phyloP scores from a whole-genome alignment of 1,140 invertebrate genomes.

The Lutraria rhynchaena region DNA sequence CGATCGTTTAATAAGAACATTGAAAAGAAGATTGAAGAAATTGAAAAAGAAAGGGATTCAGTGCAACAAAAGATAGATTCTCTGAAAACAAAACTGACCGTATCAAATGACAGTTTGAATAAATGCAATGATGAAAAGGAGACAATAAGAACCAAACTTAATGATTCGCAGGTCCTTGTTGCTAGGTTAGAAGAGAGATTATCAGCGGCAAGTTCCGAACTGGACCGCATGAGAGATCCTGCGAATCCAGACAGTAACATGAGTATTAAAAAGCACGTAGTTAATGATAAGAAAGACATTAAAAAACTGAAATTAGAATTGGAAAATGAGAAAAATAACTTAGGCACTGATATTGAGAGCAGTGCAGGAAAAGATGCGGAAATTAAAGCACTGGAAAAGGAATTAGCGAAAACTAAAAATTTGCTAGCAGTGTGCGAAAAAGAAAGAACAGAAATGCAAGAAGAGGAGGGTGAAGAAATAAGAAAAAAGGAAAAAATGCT shows the following conservation, averaged over 20 bases:
- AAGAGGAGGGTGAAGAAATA: constrained; percentile 35
- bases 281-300: constrained; percentile 55
- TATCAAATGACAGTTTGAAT: constrained; percentile 33
- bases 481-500: constrained; percentile 37
- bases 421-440: constrained; percentile 36
- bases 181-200: constrained; percentile 54
- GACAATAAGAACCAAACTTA: constrained; percentile 27
- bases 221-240: constrained; percentile 52
- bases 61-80: constrained; percentile 31
- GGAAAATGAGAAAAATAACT: constrained; percentile 10
- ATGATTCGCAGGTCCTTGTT: constrained; percentile 50
- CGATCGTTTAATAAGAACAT: constrained; percentile 28
- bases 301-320: constrained; percentile 46
- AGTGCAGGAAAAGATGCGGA: constrained; percentile 17
- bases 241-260: constrained; percentile 52
- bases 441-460: constrained; percentile 20
- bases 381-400: constrained; percentile 47
- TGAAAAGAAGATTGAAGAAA: constrained; percentile 42
- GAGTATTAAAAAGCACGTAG: constrained; percentile 34
- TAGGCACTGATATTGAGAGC: constrained; percentile 15
- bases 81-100: constrained; percentile 37
- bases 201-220: constrained; percentile 25
- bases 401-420: constrained; percentile 24
- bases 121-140: constrained; percentile 56
- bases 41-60: constrained; percentile 14